Conservation (phyloP, 2,888 invertebrate genomes). For the Drosophila mettleri region DNA sequence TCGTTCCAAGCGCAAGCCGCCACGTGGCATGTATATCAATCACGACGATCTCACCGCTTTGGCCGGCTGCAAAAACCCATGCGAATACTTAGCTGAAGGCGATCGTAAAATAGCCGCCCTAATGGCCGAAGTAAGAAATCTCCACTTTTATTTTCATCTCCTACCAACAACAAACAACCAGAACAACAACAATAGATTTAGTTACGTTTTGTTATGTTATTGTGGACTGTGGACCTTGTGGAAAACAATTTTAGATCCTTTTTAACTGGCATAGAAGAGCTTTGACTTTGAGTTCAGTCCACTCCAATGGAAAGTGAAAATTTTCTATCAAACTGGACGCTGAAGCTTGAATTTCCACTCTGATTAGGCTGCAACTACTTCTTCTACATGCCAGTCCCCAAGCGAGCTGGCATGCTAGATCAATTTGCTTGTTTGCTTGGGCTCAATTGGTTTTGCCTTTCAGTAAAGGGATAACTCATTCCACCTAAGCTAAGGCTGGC, state of each 20-base stretch:
- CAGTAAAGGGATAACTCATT: not conserved
- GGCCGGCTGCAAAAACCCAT: conserved; percentile 87
- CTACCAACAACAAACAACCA: conserved; percentile 13
- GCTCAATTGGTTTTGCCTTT: not conserved
- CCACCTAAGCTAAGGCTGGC: not conserved
- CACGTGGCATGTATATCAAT: conserved; percentile 98
- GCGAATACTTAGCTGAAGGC: conserved; percentile 94
- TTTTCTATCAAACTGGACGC: not conserved
- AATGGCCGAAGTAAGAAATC: conserved; percentile 95
- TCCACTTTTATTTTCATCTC: conserved; percentile 10
- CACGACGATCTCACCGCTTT: conserved; percentile 97
- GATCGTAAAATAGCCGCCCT: conserved; percentile 97
- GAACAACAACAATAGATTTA: not conserved
- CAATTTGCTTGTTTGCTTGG: too few species aligned
- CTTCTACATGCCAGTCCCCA: too few species aligned
- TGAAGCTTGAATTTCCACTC: not conserved
- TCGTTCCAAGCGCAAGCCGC: conserved; percentile 93
- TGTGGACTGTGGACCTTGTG: not conserved
- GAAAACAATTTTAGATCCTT: not conserved
- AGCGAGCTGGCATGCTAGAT: not conserved
- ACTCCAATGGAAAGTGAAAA: not conserved
- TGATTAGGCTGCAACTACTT: not conserved
- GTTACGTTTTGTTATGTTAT: not conserved
- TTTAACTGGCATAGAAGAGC: not conserved
- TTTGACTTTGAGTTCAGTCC: not conserved